Evolutionary conservation across 2,888 invertebrate species (phyloP), one percentile per base, ranked within the genome.

Genomic region (Drosophila anomelani): DNA sequence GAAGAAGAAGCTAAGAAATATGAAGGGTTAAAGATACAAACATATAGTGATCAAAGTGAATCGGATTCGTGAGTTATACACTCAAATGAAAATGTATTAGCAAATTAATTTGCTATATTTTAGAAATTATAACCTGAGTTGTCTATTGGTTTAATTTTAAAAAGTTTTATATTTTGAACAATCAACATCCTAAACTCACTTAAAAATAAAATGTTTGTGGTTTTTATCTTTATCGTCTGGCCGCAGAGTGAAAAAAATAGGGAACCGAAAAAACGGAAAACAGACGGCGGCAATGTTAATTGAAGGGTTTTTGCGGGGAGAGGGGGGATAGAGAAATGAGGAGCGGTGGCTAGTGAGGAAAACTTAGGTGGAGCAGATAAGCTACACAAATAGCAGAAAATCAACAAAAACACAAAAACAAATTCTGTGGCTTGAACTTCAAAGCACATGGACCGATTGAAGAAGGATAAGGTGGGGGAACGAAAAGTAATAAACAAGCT

Each of bases 401-500:
- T 39, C 55, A 68, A 66, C 67, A 55, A 77, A 73, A 47, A 57
- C 23, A 54, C 59, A 61, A 34, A 36, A 62, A 62, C 49, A 41
- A 51, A 66, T 51, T 61, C 66, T 81, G 86, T 82, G 76, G 85
- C 71, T 84, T 84, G 82, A 84, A 87, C 84, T 84, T 84, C 84
- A 84, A 84, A 84, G 68, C 68, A 67, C 67, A 68, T 36, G 68
- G 47, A 57, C 34, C 66, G 56, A 64, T 54, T 32, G 15, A 26
- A 46, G 41, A 60, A 29, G 70, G 44, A 58, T 20, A 17, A 32
- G 36, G 20, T 23, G 47, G 39, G 20, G 36, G 58, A 63, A 71
- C 81, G 79, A 72, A 85, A 51, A 36, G 62, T 82, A 82, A 87
- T 80, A 87, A 84, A 87, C 87, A 82, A 81, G 75, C 74, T 74